Percentiles rank a stretch among this genome's conserved stretches.
Conservation (phyloP, 2,888 invertebrate species). For the Pristionchus arcanus region DNA sequence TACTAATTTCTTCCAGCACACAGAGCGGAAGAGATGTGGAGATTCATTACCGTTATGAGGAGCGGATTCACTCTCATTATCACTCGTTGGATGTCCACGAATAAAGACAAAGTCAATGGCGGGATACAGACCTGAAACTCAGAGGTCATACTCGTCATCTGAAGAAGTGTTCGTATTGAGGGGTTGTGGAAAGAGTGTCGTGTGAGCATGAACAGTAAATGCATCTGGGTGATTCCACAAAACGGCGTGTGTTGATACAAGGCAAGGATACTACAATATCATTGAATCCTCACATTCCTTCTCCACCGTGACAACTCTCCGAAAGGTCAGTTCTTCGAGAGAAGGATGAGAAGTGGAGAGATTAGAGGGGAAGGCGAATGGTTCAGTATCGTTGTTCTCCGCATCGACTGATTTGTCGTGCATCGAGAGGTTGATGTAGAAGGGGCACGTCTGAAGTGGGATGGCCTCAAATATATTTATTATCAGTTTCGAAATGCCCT, state of each 20-base stretch:
- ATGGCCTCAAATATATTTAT: not conserved
- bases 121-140: constrained; percentile 40
- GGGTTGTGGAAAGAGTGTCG: too few species aligned
- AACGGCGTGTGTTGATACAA: too few species aligned
- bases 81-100: constrained; percentile 27
- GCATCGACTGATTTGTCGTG: not conserved
- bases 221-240: too few species aligned
- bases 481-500: too few species aligned
- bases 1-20: not conserved
- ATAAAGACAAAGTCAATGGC: constrained; percentile 47
- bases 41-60: constrained; percentile 15
- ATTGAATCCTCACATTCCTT: constrained; percentile 10
- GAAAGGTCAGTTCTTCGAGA: constrained; percentile 44
- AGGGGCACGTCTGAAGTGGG: constrained; percentile 29
- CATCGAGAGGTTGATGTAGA: constrained; percentile 50
- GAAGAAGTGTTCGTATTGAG: too few species aligned
- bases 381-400: not conserved
- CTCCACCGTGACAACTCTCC: constrained; percentile 49
- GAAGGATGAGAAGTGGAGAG: constrained; percentile 52
- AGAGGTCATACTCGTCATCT: not conserved
- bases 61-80: not conserved
- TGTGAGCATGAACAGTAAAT: too few species aligned
- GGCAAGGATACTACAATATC: too few species aligned
- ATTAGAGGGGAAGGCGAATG: constrained; percentile 40
- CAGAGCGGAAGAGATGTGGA: not conserved